A percentile compares a stretch with the other conserved stretches of the same genome.
These are phyloP conservation scores for Athene cunicularia DNA, from an alignment of 2,113 vertebrate genomes.

Conservation along the genomic window DNA sequence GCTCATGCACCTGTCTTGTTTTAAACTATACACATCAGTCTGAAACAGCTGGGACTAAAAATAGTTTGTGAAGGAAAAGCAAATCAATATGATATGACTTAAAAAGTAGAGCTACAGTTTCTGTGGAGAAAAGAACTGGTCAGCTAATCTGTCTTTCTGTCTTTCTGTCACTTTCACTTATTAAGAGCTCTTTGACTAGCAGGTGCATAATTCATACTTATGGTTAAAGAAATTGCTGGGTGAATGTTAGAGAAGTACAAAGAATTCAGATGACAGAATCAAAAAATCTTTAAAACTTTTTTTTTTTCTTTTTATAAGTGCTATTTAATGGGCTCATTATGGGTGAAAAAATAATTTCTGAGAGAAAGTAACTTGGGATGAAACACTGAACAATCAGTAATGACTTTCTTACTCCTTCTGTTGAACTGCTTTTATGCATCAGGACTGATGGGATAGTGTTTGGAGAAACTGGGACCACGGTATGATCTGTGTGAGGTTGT, in stretches of 20 bases:
- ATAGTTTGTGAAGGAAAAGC: constrained; percentile 34
- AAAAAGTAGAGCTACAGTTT: constrained; percentile 16
- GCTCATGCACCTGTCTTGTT: neutral
- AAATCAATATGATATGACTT: constrained; percentile 26
- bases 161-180: constrained; percentile 21
- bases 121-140: neutral
- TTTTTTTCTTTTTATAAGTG: neutral
- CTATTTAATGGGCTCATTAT: neutral
- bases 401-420: neutral
- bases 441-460: neutral
- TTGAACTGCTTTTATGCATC: neutral
- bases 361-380: neutral
- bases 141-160: neutral
- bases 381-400: neutral
- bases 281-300: neutral
- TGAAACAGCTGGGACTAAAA: constrained; percentile 30
- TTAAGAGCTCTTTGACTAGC: neutral
- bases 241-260: neutral
- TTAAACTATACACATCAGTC: neutral
- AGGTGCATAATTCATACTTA: neutral
- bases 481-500: neutral
- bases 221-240: neutral
- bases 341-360: neutral
- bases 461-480: neutral
- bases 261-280: neutral